Conservation (phyloP, 1,140 invertebrate species). For the Tetranychus urticae region DNA sequence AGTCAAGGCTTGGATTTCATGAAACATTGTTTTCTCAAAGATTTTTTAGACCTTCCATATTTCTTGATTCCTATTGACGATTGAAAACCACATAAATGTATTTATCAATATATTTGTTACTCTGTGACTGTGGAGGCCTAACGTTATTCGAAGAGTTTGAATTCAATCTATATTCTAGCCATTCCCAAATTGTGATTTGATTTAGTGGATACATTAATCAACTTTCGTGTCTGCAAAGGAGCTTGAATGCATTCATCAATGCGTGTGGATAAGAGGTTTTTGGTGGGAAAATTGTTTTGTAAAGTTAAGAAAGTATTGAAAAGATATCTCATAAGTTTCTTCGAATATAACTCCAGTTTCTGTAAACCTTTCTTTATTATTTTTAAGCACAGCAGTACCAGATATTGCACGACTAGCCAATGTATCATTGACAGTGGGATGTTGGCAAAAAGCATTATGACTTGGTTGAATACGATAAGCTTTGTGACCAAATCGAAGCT, state of each 20-base stretch:
- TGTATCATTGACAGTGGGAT: slow-evolving; percentile 31
- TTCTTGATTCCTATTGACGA: too few species aligned
- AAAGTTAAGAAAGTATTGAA: slow-evolving; percentile 25
- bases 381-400: slow-evolving; percentile 23
- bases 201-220: background rate
- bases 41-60: too few species aligned
- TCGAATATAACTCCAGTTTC: slow-evolving; percentile 19
- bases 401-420: slow-evolving; percentile 26
- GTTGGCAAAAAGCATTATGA: slow-evolving; percentile 23
- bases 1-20: too few species aligned
- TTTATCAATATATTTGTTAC: too few species aligned
- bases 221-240: slow-evolving; percentile 10
- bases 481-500: slow-evolving; percentile 24
- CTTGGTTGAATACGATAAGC: slow-evolving; percentile 23
- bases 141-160: too few species aligned
- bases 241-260: slow-evolving; percentile 15
- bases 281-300: slow-evolving; percentile 24
- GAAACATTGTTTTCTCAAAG: too few species aligned
- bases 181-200: too few species aligned
- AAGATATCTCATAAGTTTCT: slow-evolving; percentile 19
- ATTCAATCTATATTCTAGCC: too few species aligned
- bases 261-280: slow-evolving; percentile 14
- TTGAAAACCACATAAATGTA: too few species aligned
- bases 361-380: slow-evolving; percentile 19
- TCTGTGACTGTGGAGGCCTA: too few species aligned